These are phyloP conservation scores for Antheraea pernyi DNA, from an alignment of 1,140 invertebrate genomes.

Conservation along the genomic window DNA sequence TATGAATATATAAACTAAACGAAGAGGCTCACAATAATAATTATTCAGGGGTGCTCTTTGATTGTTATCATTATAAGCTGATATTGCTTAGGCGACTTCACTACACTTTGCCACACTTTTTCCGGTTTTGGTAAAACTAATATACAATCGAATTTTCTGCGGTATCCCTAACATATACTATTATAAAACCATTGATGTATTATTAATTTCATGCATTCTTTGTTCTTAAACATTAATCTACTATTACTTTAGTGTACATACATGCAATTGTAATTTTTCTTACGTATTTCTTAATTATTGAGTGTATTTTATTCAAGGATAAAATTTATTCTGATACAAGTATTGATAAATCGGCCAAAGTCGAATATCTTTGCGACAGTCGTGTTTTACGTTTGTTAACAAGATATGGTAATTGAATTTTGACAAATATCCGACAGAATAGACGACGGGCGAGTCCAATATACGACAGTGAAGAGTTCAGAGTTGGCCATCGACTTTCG, in stretches of 20 bases:
- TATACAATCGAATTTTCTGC: neutral
- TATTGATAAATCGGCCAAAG: neutral
- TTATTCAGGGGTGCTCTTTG: no score
- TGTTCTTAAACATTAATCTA: conserved; percentile 20
- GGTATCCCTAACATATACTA: neutral
- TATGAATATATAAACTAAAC: no score
- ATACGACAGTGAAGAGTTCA: neutral
- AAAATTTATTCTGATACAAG: neutral
- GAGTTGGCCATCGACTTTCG: neutral
- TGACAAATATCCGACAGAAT: neutral
- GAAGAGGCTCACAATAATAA: no score
- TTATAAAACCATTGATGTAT: conserved; percentile 6
- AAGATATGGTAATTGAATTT: neutral
- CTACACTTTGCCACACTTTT: neutral
- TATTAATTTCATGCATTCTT: conserved; percentile 15
- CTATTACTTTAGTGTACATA: conserved; percentile 69
- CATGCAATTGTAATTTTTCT: conserved; percentile 68
- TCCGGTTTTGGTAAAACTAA: neutral
- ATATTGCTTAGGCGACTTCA: neutral
- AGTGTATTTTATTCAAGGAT: conserved; percentile 60
- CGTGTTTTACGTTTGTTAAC: neutral
- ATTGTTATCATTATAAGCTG: no score
- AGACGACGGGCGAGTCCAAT: neutral
- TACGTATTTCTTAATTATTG: conserved; percentile 39
- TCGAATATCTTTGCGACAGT: neutral